These are phyloP conservation scores for Microctonus hyperodae DNA, from an alignment of 2,888 invertebrate species.

Conservation along the genomic window DNA sequence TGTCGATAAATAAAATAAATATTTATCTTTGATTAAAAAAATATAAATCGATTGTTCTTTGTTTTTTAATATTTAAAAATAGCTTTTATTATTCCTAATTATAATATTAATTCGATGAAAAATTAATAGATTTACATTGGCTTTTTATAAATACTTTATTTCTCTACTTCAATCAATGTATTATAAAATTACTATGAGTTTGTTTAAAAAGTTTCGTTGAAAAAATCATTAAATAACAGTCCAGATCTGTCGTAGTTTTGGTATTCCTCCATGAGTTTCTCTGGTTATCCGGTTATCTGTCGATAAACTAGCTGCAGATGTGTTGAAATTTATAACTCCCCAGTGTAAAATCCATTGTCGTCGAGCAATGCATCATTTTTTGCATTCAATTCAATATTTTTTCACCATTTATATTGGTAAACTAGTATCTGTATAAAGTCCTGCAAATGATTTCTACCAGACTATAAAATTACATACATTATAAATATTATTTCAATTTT, in stretches of 20 bases:
- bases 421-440: neutral
- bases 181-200: no score
- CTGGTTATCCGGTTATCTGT: slow-evolving; percentile 28
- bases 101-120: no score
- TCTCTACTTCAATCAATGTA: no score
- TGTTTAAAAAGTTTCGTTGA: no score
- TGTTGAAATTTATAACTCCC: slow-evolving; percentile 37
- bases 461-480: no score
- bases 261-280: neutral
- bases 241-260: neutral
- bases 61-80: no score
- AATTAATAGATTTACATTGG: no score
- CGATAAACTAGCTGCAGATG: slow-evolving; percentile 38
- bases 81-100: no score
- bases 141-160: no score
- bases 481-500: neutral
- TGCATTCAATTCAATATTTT: slow-evolving; percentile 25
- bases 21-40: no score
- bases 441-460: neutral
- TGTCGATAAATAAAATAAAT: no score
- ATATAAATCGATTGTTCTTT: no score
- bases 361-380: slow-evolving; percentile 36
- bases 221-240: neutral
- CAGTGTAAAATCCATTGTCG: slow-evolving; percentile 40
- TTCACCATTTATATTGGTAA: slow-evolving; percentile 11